Evolutionary conservation across 2,113 vertebrate genomes (phyloP).

Genomic region (Ia io): DNA sequence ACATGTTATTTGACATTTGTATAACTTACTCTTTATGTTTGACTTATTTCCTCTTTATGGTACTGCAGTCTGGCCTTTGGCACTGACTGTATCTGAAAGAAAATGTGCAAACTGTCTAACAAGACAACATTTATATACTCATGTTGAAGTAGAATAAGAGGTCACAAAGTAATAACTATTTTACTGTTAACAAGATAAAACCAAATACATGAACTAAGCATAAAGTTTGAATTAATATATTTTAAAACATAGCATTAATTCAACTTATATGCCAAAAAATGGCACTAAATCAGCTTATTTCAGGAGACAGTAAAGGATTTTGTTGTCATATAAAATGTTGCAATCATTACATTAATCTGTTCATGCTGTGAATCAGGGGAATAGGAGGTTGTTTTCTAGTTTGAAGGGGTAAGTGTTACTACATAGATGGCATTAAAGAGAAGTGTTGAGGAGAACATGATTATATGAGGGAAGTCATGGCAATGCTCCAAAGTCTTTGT

Average conservation of each 20-base stretch:
- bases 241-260: background rate
- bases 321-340: background rate
- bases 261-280: background rate
- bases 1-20: background rate
- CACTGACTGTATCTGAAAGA: background rate
- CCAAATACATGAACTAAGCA: background rate
- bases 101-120: background rate
- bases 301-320: background rate
- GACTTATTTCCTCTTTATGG: background rate
- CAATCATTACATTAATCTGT: background rate
- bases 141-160: background rate
- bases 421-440: background rate
- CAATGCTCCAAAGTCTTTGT: background rate
- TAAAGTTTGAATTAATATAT: background rate
- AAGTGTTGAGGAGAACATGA: background rate
- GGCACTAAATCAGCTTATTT: background rate
- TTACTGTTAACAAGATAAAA: background rate
- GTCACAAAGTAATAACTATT: background rate
- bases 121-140: background rate
- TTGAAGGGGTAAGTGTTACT: background rate
- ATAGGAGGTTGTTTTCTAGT: background rate
- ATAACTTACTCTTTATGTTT: background rate
- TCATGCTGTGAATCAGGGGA: background rate
- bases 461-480: background rate
- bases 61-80: background rate